A percentile compares a stretch with the other conserved stretches of the same genome.
Conservation (phyloP, 2,888 invertebrate genomes). For the Callyntrura guangdongensis region DNA sequence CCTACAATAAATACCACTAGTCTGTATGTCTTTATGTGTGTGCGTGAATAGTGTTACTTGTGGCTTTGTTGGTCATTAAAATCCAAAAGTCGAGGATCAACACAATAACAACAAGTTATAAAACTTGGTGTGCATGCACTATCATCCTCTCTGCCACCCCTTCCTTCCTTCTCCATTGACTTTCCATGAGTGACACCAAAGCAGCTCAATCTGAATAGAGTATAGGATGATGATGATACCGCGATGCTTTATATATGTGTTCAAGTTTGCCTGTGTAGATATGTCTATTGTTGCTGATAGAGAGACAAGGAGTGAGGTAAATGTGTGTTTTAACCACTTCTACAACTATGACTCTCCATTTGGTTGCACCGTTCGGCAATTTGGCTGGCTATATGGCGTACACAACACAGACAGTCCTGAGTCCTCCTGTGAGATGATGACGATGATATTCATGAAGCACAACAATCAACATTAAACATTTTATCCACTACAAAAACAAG, state of each 20-base stretch:
- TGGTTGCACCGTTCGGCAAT: background rate
- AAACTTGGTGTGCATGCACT: background rate
- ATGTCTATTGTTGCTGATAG: background rate
- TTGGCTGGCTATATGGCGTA: no score
- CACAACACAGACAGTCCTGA: background rate
- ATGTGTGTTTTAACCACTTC: background rate
- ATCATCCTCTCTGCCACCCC: no score
- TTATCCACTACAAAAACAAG: slow-evolving; percentile 19
- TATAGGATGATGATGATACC: no score
- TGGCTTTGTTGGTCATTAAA: slow-evolving; percentile 30
- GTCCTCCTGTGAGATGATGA: no score
- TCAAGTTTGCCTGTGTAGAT: background rate
- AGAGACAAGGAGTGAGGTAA: no score
- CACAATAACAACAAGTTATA: slow-evolving; percentile 29
- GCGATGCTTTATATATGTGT: no score
- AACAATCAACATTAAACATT: slow-evolving; percentile 29
- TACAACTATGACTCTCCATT: slow-evolving; percentile 48
- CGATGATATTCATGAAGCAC: slow-evolving; percentile 44
- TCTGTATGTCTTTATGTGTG: no score
- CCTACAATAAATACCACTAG: slow-evolving; percentile 8
- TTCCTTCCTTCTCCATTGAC: slow-evolving; percentile 46
- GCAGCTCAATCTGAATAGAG: background rate
- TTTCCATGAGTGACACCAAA: background rate
- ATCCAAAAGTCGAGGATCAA: slow-evolving; percentile 13
- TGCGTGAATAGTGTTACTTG: background rate